A percentile compares a stretch with the other conserved stretches of the same genome.
phyloP scores from a whole-genome alignment of 2,888 invertebrate genomes.

The Spisula solida region DNA sequence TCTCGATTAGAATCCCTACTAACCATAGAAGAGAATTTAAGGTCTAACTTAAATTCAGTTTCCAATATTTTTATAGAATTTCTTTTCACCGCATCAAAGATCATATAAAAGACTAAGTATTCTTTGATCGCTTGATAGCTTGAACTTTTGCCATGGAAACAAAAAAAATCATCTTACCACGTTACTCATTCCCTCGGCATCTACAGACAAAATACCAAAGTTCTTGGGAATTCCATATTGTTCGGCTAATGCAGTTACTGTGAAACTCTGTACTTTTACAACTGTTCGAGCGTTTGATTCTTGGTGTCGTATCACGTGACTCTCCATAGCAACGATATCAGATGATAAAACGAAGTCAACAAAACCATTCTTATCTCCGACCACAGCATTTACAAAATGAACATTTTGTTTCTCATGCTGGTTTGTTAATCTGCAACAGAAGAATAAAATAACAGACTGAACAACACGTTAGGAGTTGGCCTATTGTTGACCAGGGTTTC shows the following conservation, averaged over 20 bases:
- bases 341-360: slow-evolving; percentile 73
- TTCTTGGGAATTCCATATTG: slow-evolving; percentile 76
- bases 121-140: too few species aligned
- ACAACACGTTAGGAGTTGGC: too few species aligned
- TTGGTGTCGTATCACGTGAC: slow-evolving; percentile 69
- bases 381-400: slow-evolving; percentile 74
- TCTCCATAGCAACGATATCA: slow-evolving; percentile 76
- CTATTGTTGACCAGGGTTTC: too few species aligned
- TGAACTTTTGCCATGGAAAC: neutral
- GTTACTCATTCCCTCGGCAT: slow-evolving; percentile 82
- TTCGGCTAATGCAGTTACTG: slow-evolving; percentile 76
- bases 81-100: too few species aligned
- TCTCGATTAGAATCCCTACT: too few species aligned
- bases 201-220: slow-evolving; percentile 82
- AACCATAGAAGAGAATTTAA: too few species aligned
- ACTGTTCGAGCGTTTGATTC: slow-evolving; percentile 27
- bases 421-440: slow-evolving; percentile 26
- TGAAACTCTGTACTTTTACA: slow-evolving; percentile 72
- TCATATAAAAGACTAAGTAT: too few species aligned
- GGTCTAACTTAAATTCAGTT: too few species aligned
- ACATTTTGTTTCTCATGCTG: slow-evolving; percentile 71
- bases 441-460: neutral
- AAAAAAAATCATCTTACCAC: slow-evolving; percentile 68
- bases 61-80: too few species aligned
- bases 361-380: slow-evolving; percentile 74